phyloP scores from a whole-genome alignment of 2,113 vertebrate species.

The Chionodraco myersi region DNA sequence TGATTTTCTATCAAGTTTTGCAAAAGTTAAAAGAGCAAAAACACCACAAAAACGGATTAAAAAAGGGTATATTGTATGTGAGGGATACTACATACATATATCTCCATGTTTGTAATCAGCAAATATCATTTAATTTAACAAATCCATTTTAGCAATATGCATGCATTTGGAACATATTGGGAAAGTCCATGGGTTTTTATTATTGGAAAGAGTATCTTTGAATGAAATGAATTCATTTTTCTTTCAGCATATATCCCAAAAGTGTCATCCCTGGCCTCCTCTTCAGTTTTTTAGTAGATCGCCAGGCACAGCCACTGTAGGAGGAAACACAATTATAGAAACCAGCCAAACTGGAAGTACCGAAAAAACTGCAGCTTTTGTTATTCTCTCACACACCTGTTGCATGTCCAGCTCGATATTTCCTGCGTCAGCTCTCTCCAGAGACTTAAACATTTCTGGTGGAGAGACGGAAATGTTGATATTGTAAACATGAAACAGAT shows the following conservation, averaged over 20 bases:
- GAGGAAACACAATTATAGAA: constrained; percentile 3
- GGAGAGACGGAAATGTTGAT: neutral
- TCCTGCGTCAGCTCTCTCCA: constrained; percentile 56
- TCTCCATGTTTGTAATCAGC: neutral
- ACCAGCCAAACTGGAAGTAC: neutral
- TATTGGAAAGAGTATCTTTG: neutral
- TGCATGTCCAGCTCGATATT: constrained; percentile 76
- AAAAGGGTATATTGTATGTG: neutral
- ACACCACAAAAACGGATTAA: neutral
- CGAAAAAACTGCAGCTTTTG: neutral
- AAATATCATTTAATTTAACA: neutral
- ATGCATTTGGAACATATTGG: neutral
- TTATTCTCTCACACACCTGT: constrained; percentile 59
- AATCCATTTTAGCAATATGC: neutral
- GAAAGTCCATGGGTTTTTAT: neutral
- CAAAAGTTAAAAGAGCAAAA: constrained; percentile 3
- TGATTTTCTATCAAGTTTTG: neutral
- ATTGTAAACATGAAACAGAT: constrained; percentile 1
- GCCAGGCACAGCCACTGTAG: constrained; percentile 80
- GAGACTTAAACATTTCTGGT: constrained; percentile 78
- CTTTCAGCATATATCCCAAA: neutral
- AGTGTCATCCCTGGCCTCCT: neutral
- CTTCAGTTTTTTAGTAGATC: constrained; percentile 55
- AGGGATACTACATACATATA: no score
- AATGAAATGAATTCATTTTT: neutral